Base-by-base conservation (phyloP, 2,888 invertebrate genomes). In the Cosmia trapezina region DNA sequence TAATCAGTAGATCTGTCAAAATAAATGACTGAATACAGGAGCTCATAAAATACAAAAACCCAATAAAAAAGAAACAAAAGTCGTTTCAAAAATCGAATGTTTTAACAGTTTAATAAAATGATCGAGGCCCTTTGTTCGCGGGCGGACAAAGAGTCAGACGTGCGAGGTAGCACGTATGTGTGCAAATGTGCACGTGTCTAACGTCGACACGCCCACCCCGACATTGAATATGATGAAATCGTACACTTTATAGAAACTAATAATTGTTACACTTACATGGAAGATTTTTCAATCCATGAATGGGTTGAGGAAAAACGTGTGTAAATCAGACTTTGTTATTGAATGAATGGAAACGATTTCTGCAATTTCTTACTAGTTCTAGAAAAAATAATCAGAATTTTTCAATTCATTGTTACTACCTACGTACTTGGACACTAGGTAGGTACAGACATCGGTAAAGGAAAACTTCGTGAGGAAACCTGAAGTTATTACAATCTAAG, bases 131-230 rank as follows among this genome's bases (percentile, higher is more conserved):
- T 86, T 86, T 87, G 37, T 37, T 37, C 37, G 37, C 76, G 64
- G 51, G 47, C 47, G 79, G 73, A 86, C 86, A 86, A 86, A 87
- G 87, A 82, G 80, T 70, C 49, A 59, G 73, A 84, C 86, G 80
- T 81, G 86, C 76, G 72, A 53, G 7, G 1, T 70, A 84, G 84
- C 88, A 87, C 87, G 86, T 87, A 83, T 75, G 59, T 80, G 80
- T 72, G 74, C 71, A 17, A 71, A 71, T 49, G 69, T 80, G 75
- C 81, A 84, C 83, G 83, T 83, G 82, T 68, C 51, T 60, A 41
- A 70, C 57, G 49, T 51, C 41, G 61, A 70, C 68, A 76, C 70
- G 69, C 71, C 61, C 76, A 68, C 70, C 60, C n/a, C 65, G 69
- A 62, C 64, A 73, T 83, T 80, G 75, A 64, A 57, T 68, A 68